Evolutionary conservation across 2,888 invertebrate genomes (phyloP).

Genomic region (Yponomeuta sedellus): DNA sequence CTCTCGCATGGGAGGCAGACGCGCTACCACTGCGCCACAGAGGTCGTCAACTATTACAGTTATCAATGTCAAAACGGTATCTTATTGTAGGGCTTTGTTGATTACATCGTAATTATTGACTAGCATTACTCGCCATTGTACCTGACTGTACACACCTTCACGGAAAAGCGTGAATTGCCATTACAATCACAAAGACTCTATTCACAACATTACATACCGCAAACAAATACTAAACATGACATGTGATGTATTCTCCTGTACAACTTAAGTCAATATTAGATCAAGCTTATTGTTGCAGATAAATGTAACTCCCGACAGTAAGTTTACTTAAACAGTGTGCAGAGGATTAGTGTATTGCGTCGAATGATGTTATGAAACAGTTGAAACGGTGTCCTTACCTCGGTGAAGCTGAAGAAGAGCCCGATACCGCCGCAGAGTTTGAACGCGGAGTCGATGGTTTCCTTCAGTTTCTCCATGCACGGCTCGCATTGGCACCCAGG

Average conservation of each 20-base stretch:
- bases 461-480: constrained; percentile 85
- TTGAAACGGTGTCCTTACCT: constrained; percentile 78
- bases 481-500: constrained; percentile 80
- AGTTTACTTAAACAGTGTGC: not conserved
- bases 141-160: not conserved
- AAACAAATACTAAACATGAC: not conserved
- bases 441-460: constrained; percentile 89
- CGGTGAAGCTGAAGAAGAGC: constrained; percentile 97
- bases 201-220: not conserved
- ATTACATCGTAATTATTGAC: not conserved
- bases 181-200: not conserved
- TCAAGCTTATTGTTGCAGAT: not conserved
- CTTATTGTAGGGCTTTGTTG: not conserved
- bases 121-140: no score
- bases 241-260: not conserved
- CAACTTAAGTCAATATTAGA: not conserved
- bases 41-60: no score
- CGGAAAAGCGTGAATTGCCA: not conserved
- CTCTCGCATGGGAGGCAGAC: no score
- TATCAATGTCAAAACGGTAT: not conserved
- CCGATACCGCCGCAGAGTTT: constrained; percentile 95
- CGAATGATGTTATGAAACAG: not conserved
- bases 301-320: not conserved
- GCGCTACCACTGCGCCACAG: no score
- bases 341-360: not conserved